A percentile compares a stretch with the other conserved stretches of the same genome.
Conservation (phyloP, 2,113 vertebrate species). For the Glaucomys volans region DNA sequence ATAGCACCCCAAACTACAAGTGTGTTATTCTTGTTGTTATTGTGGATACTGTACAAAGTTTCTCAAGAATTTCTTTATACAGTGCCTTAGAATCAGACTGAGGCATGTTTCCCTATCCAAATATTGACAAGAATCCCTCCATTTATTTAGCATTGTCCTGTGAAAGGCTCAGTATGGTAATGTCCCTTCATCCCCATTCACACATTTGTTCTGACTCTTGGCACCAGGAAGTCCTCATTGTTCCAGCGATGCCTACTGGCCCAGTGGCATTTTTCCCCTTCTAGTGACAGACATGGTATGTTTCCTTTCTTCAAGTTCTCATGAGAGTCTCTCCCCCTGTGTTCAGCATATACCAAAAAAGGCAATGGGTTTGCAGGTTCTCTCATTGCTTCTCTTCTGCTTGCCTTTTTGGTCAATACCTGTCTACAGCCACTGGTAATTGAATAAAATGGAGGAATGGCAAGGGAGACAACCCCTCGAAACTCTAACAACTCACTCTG, state of each 20-base stretch:
- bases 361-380: neutral
- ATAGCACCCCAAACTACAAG: slow-evolving; percentile 71
- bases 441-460: neutral
- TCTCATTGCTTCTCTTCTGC: neutral
- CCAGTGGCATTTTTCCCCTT: slow-evolving; percentile 83
- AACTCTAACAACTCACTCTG: neutral
- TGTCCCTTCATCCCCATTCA: slow-evolving; percentile 85
- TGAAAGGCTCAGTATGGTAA: slow-evolving; percentile 84
- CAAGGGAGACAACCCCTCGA: neutral
- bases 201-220: slow-evolving; percentile 88
- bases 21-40: slow-evolving; percentile 43
- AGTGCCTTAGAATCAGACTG: slow-evolving; percentile 68
- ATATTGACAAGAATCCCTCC: slow-evolving; percentile 87
- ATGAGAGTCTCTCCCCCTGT: slow-evolving; percentile 85
- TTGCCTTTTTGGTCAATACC: neutral
- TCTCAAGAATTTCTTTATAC: slow-evolving; percentile 70
- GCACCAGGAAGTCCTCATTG: slow-evolving; percentile 95
- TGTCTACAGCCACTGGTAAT: neutral
- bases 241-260: slow-evolving; percentile 86
- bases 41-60: slow-evolving; percentile 73
- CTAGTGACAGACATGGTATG: slow-evolving; percentile 90
- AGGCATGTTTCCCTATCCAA: slow-evolving; percentile 87
- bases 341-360: slow-evolving; percentile 65
- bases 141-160: slow-evolving; percentile 85
- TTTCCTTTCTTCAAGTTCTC: slow-evolving; percentile 95